phyloP scores from a whole-genome alignment of 2,888 invertebrate genomes.

The Laspeyria flexula region DNA sequence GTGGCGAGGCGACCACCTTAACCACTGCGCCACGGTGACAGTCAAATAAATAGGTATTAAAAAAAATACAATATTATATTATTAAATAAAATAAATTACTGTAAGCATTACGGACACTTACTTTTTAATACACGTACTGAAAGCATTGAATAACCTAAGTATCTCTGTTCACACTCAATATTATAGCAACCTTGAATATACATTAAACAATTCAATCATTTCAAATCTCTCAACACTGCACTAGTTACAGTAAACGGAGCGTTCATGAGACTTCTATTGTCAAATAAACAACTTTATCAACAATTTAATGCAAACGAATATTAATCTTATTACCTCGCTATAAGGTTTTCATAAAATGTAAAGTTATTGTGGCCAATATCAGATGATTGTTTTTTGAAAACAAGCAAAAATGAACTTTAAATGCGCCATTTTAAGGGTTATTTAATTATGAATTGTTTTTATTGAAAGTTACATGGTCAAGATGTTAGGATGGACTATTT shows the following conservation, averaged over 20 bases:
- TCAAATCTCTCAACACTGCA: slow-evolving; percentile 53
- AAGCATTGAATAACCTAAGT: no score
- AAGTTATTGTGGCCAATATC: slow-evolving; percentile 12
- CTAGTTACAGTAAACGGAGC: slow-evolving; percentile 71
- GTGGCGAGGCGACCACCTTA: no score
- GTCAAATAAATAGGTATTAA: no score
- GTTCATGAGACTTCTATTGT: slow-evolving; percentile 75
- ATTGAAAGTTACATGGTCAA: no score
- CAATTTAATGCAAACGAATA: neutral
- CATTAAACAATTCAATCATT: slow-evolving; percentile 30
- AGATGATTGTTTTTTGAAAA: neutral
- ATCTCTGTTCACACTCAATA: neutral
- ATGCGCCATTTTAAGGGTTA: neutral
- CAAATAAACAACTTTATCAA: slow-evolving; percentile 18
- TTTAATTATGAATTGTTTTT: no score
- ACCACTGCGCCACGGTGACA: no score
- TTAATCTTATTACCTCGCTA: neutral
- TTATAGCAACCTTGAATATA: slow-evolving; percentile 15
- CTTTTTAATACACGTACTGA: no score
- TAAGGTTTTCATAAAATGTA: neutral
- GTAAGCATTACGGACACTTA: no score
- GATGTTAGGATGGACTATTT: no score
- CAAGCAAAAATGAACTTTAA: neutral
- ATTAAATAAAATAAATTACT: no score
- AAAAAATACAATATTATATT: no score